These are phyloP conservation scores for Pachliopta kotzebuea DNA, from an alignment of 2,888 invertebrate genomes.

Conservation along the genomic window DNA sequence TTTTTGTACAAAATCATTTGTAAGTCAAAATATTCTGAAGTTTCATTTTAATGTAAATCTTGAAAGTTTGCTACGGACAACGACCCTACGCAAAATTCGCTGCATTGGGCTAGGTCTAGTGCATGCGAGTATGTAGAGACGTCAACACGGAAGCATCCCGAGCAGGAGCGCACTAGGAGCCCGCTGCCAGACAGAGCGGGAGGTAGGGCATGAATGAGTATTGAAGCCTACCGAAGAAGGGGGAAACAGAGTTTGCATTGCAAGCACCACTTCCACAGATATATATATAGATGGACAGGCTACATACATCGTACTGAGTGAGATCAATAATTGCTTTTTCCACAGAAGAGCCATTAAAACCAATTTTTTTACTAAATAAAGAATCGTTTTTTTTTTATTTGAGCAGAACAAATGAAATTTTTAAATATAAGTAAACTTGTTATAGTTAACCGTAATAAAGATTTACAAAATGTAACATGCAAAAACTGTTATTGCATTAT, in stretches of 20 bases:
- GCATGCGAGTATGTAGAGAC: constrained; percentile 72
- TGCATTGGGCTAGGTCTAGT: constrained; percentile 81
- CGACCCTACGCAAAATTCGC: constrained; percentile 81
- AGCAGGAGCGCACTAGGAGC: constrained; percentile 64
- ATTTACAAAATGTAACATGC: neutral
- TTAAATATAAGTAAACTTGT: no score
- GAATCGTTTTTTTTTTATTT: no score
- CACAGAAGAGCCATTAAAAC: constrained; percentile 33
- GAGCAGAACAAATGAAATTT: no score
- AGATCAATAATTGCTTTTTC: constrained; percentile 61
- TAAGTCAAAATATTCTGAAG: neutral
- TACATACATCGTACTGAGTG: constrained; percentile 48
- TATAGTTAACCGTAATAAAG: no score
- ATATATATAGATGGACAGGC: constrained; percentile 52
- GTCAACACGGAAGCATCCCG: constrained; percentile 67
- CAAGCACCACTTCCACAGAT: constrained; percentile 69
- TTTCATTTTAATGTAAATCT: constrained; percentile 29
- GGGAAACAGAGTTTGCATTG: constrained; percentile 78
- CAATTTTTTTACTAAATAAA: neutral
- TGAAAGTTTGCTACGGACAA: constrained; percentile 47
- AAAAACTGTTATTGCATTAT: neutral
- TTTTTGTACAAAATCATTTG: no score
- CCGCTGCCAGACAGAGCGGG: constrained; percentile 56
- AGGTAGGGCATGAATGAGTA: constrained; percentile 79
- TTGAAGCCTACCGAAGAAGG: constrained; percentile 78